Evolutionary conservation across 1,140 invertebrate genomes (phyloP).

Genomic region (Macrocentrus cingulum): DNA sequence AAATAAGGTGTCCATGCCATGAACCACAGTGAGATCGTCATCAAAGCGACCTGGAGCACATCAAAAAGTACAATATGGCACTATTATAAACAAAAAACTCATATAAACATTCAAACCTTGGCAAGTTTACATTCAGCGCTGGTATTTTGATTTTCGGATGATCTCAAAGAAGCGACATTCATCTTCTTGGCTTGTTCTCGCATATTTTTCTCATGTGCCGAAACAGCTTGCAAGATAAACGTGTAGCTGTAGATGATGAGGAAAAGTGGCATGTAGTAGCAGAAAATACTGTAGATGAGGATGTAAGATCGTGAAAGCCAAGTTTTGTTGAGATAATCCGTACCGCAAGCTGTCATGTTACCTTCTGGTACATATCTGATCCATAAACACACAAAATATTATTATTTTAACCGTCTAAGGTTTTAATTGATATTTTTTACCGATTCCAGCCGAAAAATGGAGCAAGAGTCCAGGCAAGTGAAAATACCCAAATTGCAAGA

Average conservation of each 20-base stretch:
- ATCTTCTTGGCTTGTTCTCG: conserved; percentile 70
- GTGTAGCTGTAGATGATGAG: conserved; percentile 74
- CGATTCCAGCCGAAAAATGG: conserved; percentile 72
- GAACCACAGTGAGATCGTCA: conserved; percentile 75
- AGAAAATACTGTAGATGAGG: conserved; percentile 65
- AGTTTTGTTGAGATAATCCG: conserved; percentile 73
- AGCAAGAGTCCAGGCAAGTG: conserved; percentile 69
- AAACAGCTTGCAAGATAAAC: conserved; percentile 39
- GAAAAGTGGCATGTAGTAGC: conserved; percentile 66
- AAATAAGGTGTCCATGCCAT: conserved; percentile 75
- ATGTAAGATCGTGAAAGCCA: conserved; percentile 67
- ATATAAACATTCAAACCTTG: conserved; percentile 50
- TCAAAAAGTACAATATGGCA: no score
- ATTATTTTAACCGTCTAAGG: no score
- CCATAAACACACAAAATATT: no score
- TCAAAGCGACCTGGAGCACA: conserved; percentile 65
- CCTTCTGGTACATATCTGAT: conserved; percentile 72
- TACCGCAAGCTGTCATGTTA: conserved; percentile 79
- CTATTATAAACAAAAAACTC: not conserved
- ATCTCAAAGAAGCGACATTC: conserved; percentile 69
- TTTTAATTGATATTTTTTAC: conserved; percentile 49
- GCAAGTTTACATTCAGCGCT: conserved; percentile 68
- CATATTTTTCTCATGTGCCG: conserved; percentile 22
- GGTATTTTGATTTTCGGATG: conserved; percentile 63
- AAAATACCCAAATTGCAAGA: conserved; percentile 69